phyloP scores from a whole-genome alignment of 2,888 invertebrate species.

The Dicyrtoma fusca region DNA sequence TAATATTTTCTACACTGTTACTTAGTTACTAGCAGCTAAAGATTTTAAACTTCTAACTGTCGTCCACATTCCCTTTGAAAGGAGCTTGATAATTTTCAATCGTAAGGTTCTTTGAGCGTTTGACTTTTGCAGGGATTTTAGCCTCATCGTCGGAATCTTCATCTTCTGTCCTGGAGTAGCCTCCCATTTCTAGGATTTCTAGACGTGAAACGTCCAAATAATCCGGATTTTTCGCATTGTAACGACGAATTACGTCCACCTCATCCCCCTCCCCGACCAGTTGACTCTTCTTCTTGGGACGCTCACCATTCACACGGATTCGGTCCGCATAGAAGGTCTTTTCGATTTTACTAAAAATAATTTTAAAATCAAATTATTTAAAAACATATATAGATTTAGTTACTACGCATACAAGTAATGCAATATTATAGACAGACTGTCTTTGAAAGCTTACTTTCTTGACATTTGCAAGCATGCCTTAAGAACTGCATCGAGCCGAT shows the following conservation, averaged over 20 bases:
- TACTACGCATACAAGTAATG: no score
- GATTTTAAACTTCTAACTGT: neutral
- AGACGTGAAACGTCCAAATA: constrained; percentile 73
- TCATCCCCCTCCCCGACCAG: constrained; percentile 73
- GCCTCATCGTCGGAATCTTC: constrained; percentile 34
- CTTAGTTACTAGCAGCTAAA: no score
- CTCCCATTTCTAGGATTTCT: constrained; percentile 63
- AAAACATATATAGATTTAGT: neutral
- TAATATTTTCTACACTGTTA: no score
- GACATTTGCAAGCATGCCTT: constrained; percentile 73
- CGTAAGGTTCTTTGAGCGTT: constrained; percentile 70
- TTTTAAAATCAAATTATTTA: neutral
- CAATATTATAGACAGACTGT: no score
- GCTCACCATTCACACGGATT: constrained; percentile 77
- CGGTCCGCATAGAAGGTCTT: constrained; percentile 77
- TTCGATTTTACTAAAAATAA: constrained; percentile 73
- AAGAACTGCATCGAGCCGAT: constrained; percentile 72
- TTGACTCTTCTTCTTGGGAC: constrained; percentile 74
- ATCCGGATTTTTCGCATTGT: constrained; percentile 69
- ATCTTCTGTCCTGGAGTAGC: constrained; percentile 35
- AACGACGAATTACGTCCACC: constrained; percentile 74
- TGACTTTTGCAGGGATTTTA: constrained; percentile 65
- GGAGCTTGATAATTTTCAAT: constrained; percentile 73
- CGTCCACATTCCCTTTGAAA: constrained; percentile 59
- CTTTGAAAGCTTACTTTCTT: constrained; percentile 67